Conservation (phyloP, 2,797 vertebrate species). For the Myotis vivesi region DNA sequence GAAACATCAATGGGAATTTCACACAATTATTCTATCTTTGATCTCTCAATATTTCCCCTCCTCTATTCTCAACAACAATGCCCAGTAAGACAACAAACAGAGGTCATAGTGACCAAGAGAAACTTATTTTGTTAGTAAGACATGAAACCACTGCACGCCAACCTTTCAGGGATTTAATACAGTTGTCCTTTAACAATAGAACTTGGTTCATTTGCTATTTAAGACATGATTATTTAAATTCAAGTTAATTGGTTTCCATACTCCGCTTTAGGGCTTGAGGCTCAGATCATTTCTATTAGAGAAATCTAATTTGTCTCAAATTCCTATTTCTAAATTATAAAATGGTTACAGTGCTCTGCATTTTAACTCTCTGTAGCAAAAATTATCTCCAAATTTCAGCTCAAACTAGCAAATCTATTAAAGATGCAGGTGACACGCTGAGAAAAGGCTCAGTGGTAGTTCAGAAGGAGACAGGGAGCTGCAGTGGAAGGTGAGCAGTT, state of each 20-base stretch:
- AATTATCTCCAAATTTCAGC: not conserved
- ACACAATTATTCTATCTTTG: not conserved
- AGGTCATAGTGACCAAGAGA: not conserved
- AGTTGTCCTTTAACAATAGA: slow-evolving; percentile 82
- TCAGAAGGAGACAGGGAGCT: not conserved
- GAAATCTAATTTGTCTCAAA: slow-evolving; percentile 86
- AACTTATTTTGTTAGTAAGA: slow-evolving; percentile 53
- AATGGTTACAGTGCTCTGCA: slow-evolving; percentile 75
- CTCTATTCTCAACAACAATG: not conserved
- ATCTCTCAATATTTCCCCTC: not conserved
- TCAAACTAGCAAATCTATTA: not conserved
- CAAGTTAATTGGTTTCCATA: slow-evolving; percentile 85
- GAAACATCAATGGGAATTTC: slow-evolving; percentile 1
- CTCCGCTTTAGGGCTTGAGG: slow-evolving; percentile 80
- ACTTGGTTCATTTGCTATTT: slow-evolving; percentile 80
- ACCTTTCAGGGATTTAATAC: slow-evolving; percentile 77
- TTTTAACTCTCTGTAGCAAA: slow-evolving; percentile 64
- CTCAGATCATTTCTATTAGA: slow-evolving; percentile 84
- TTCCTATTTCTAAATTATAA: slow-evolving; percentile 77
- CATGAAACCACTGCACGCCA: slow-evolving; percentile 74
- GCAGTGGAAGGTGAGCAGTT: accelerated
- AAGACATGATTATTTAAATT: slow-evolving; percentile 85
- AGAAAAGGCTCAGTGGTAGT: not conserved
- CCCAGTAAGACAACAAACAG: slow-evolving; percentile 9
- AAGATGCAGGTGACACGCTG: not conserved